A percentile compares a stretch with the other conserved stretches of the same genome.
Conservation (phyloP, 2,888 invertebrate species). For the Achlya flavicornis region DNA sequence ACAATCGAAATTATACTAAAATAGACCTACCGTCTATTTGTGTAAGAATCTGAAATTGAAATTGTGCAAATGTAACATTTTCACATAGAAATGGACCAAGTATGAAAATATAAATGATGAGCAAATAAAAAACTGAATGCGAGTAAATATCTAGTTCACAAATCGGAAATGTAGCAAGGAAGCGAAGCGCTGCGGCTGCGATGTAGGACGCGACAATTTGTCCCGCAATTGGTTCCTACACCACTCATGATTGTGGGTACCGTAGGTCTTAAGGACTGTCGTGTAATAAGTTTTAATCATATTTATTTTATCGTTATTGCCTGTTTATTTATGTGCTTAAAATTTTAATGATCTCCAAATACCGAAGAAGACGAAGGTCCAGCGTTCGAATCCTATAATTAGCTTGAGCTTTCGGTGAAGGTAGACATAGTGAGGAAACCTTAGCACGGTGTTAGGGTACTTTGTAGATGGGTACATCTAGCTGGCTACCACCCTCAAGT, state of each 20-base stretch:
- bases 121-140: conserved; percentile 10
- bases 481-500: no score
- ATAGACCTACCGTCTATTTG: no score
- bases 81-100: not conserved
- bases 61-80: not conserved
- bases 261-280: conserved; percentile 17
- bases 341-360: no score
- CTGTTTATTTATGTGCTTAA: no score
- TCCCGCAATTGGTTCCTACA: conserved; percentile 34
- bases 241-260: conserved; percentile 15
- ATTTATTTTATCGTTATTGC: no score
- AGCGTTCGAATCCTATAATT: no score
- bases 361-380: no score
- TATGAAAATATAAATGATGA: not conserved
- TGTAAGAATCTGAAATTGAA: not conserved
- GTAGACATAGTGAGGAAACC: no score
- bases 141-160: conserved; percentile 25
- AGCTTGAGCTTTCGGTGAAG: no score
- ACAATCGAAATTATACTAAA: no score
- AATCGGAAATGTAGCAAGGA: conserved; percentile 28
- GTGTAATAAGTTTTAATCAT: conserved; percentile 14
- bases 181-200: conserved; percentile 23
- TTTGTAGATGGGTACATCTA: no score
- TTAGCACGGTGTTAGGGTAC: no score
- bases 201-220: conserved; percentile 33